Percentiles rank a stretch among this genome's conserved stretches.
Conservation (phyloP, 2,888 invertebrate genomes). For the Noctua janthe region DNA sequence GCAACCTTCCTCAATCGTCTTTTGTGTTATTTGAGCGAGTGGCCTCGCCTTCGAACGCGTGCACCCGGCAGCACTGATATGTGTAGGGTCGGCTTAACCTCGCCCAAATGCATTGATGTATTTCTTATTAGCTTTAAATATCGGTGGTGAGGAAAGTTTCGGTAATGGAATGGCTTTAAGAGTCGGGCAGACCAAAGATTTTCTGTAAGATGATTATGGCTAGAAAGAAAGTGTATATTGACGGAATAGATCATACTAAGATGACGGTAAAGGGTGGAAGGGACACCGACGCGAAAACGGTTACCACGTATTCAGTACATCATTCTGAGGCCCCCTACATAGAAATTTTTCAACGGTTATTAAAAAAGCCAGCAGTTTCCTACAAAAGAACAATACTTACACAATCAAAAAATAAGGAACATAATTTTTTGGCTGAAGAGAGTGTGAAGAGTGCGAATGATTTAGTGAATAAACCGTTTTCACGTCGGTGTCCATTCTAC, state of each 20-base stretch:
- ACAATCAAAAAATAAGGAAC: too few relatives aligned
- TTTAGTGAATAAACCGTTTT: too few relatives aligned
- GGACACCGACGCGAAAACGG: too few relatives aligned
- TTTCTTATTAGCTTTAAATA: constrained; percentile 3
- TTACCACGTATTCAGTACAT: too few relatives aligned
- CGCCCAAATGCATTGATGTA: constrained; percentile 17
- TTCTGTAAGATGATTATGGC: neutral
- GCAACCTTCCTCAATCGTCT: constrained; percentile 59
- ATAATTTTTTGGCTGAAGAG: too few relatives aligned
- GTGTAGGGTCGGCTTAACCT: constrained; percentile 4
- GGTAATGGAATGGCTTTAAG: neutral
- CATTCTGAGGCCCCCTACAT: too few relatives aligned
- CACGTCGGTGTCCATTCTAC: too few relatives aligned
- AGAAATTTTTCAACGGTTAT: too few relatives aligned
- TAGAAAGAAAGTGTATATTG: neutral
- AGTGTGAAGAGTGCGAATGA: too few relatives aligned
- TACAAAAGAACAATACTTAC: too few relatives aligned
- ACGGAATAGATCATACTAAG: neutral
- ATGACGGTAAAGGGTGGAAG: neutral
- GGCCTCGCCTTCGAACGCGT: constrained; percentile 66
- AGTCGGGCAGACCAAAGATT: neutral
- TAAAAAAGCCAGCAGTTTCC: too few relatives aligned
- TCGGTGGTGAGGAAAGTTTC: constrained; percentile 2
- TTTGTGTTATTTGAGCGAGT: constrained; percentile 56
- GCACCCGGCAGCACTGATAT: constrained; percentile 33